These are phyloP conservation scores for Hypomecis atomaria DNA, from an alignment of 2,888 invertebrate genomes.

Conservation along the genomic window DNA sequence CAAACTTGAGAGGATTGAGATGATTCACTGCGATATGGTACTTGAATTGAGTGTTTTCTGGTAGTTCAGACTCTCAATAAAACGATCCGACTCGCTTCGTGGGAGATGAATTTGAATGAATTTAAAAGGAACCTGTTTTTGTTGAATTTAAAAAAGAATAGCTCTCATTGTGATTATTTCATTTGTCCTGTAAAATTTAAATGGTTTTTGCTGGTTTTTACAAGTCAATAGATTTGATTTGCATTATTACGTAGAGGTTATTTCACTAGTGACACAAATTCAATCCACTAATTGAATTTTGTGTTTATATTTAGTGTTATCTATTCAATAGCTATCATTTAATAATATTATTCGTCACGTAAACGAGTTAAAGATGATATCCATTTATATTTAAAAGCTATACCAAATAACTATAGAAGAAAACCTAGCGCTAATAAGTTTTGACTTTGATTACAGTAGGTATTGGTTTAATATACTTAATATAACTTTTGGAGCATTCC, in stretches of 20 bases:
- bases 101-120: constrained; percentile 40
- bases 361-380: no score
- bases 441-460: no score
- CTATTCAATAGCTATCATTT: no score
- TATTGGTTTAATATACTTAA: no score
- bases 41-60: constrained; percentile 27
- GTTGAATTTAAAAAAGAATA: constrained; percentile 16
- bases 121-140: constrained; percentile 26
- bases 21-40: constrained; percentile 11
- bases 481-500: no score
- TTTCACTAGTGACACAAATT: not conserved
- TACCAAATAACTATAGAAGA: no score
- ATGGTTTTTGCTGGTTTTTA: not conserved
- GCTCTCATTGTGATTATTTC: constrained; percentile 15
- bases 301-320: not conserved
- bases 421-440: no score
- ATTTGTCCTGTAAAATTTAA: constrained; percentile 9
- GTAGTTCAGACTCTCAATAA: constrained; percentile 46
- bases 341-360: no score
- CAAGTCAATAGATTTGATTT: not conserved
- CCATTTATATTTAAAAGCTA: no score
- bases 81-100: constrained; percentile 48
- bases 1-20: not conserved
- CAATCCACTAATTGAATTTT: not conserved
- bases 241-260: constrained; percentile 7